Evolutionary conservation across 2,113 vertebrate genomes (phyloP).

Genomic region (Heterotilapia buettikoferi): DNA sequence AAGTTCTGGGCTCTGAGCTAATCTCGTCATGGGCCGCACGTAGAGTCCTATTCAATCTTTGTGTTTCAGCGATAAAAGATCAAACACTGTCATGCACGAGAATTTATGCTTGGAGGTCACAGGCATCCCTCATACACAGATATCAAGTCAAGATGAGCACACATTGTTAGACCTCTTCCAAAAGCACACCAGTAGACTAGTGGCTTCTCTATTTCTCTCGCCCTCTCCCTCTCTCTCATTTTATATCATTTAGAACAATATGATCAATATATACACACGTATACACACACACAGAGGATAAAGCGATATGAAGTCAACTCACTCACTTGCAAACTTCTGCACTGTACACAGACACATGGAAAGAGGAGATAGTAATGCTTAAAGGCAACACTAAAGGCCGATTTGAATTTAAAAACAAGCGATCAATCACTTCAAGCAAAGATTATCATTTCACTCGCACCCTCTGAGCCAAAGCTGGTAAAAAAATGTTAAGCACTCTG

Average conservation of each 20-base stretch:
- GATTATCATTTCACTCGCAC: constrained; percentile 55
- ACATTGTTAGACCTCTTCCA: not conserved
- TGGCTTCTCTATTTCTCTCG: not conserved
- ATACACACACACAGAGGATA: not conserved
- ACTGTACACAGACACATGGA: not conserved
- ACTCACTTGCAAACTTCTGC: not conserved
- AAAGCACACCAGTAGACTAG: not conserved
- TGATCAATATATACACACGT: not conserved
- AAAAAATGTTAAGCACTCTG: constrained; percentile 30
- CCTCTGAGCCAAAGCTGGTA: constrained; percentile 23
- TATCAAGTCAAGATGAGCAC: not conserved
- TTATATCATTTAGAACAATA: not conserved
- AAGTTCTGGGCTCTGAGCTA: constrained; percentile 12
- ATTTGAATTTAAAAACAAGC: constrained; percentile 49
- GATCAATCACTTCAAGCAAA: constrained; percentile 39
- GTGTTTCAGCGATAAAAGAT: constrained; percentile 35
- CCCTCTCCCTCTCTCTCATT: not conserved
- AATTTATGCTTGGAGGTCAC: constrained; percentile 17
- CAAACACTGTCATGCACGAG: constrained; percentile 9
- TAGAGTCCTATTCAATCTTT: not conserved
- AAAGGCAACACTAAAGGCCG: not conserved
- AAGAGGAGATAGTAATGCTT: not conserved
- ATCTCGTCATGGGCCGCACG: not conserved
- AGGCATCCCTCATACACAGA: not conserved
- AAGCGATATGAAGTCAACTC: not conserved